A percentile compares a stretch with the other conserved stretches of the same genome.
phyloP scores from a whole-genome alignment of 2,888 invertebrate species.

The Cheilosia vulpina region DNA sequence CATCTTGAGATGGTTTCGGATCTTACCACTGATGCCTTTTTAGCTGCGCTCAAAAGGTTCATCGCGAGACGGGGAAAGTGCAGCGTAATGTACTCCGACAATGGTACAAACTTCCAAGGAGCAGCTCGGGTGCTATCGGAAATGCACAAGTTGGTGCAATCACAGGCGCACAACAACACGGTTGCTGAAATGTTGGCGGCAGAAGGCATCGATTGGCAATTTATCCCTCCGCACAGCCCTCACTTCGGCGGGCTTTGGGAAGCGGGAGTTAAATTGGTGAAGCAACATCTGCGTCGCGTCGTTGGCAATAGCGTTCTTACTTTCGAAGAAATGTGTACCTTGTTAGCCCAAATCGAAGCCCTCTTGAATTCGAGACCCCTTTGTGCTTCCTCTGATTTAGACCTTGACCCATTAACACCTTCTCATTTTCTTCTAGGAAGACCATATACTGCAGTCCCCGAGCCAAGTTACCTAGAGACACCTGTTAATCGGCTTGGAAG shows the following conservation, averaged over 20 bases:
- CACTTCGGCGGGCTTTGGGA: slow-evolving; percentile 35
- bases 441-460: no score
- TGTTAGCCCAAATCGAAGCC: slow-evolving; percentile 68
- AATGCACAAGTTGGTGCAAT: no score
- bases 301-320: slow-evolving; percentile 29
- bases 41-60: no score
- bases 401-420: slow-evolving; percentile 2
- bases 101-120: no score
- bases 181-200: slow-evolving; percentile 16
- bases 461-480: no score
- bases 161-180: no score
- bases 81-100: no score
- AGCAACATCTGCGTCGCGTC: slow-evolving; percentile 50
- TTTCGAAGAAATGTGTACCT: slow-evolving; percentile 54
- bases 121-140: no score
- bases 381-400: slow-evolving; percentile 7
- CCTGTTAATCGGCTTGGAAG: no score
- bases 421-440: no score
- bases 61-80: no score
- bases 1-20: slow-evolving; percentile 19
- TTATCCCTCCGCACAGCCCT: slow-evolving; percentile 10
- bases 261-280: slow-evolving; percentile 27
- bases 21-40: neutral
- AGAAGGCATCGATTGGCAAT: slow-evolving; percentile 3
- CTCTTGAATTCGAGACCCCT: slow-evolving; percentile 40